These are phyloP conservation scores for Drosophila tristis DNA, from an alignment of 1,140 invertebrate species.

Conservation along the genomic window DNA sequence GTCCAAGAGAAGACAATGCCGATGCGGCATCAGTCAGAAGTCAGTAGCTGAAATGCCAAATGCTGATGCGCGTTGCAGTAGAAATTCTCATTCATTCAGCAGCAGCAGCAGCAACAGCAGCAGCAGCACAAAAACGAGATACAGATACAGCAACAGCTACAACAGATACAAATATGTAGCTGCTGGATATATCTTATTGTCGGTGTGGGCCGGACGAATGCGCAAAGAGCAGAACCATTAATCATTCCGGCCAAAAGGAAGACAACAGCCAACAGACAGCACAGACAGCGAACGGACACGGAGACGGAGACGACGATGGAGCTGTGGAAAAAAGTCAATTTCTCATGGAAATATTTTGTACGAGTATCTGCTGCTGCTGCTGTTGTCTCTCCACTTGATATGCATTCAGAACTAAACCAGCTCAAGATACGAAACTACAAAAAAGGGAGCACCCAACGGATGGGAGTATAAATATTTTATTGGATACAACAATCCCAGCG, in stretches of 20 bases:
- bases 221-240: constrained; percentile 79
- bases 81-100: constrained; percentile 48
- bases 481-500: constrained; percentile 12
- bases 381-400: constrained; percentile 55
- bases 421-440: constrained; percentile 8
- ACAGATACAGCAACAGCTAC: constrained; percentile 53
- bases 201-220: constrained; percentile 66
- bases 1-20: constrained; percentile 33
- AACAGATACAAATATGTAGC: constrained; percentile 34
- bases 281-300: constrained; percentile 59
- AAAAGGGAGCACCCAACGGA: constrained; percentile 1
- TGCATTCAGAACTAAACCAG: constrained; percentile 46
- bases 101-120: constrained; percentile 30
- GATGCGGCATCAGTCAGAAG: constrained; percentile 16
- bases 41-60: constrained; percentile 67
- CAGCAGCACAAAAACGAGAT: constrained; percentile 49
- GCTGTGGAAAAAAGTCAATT: constrained; percentile 83
- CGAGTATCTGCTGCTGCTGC: constrained; percentile 47
- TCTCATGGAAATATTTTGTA: constrained; percentile 82
- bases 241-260: constrained; percentile 77
- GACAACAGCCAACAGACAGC: constrained; percentile 65
- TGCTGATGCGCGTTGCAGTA: constrained; percentile 63
- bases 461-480: constrained; percentile 41
- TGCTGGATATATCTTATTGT: constrained; percentile 20
- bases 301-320: constrained; percentile 44